Base-by-base conservation (phyloP, 2,113 vertebrate species). In the Bos javanicus region DNA sequence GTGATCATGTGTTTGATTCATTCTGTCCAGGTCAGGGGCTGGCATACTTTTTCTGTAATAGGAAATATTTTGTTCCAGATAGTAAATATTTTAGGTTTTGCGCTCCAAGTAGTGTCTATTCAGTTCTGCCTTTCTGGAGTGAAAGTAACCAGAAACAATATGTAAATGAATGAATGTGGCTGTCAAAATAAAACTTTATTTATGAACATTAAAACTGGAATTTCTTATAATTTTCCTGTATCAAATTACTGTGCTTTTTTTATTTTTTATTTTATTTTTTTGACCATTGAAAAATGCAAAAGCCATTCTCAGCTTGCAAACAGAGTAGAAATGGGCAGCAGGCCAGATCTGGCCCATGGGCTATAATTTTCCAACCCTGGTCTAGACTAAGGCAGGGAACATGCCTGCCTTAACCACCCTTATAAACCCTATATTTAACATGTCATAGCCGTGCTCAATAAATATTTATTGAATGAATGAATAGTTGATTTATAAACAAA, bases 401-500 rank as follows among this genome's bases (percentile, higher is more conserved):
- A 0, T 54, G 60, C 81, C 85, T 96, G 57, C 94, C 56, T 92
- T 80, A 64, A 28, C 60, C 60, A 59, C 23, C 91, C 59, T 80
- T 39, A 12, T n/a, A 87, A 94, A 59, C 23, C 71, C 80, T 81
- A 56, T 67, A 71, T 60, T 96, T 82, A 91, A 33, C 43, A 82
- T 71, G 36, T 78, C 85, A 46, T 6, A 78, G 81, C 54, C 19
- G 3, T 10, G 33, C 76, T 97, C 78, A 74, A 62, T 95, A 93
- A 96, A 92, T 94, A 96, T 97, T 96, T 96, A 89, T 85, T 71
- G 56, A 88, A 46, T 76, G 54, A 94, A 91, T 84, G 54, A 93
- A 92, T 81, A 52, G 85, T 76, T 97, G 95, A 95, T 91, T 96
- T 97, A 91, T 89, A 94, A 96, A 88, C 82, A 92, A 94, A 96